A percentile compares a stretch with the other conserved stretches of the same genome.
These are phyloP conservation scores for Orthonychiurus folsomi DNA, from an alignment of 2,888 invertebrate species.

Conservation along the genomic window DNA sequence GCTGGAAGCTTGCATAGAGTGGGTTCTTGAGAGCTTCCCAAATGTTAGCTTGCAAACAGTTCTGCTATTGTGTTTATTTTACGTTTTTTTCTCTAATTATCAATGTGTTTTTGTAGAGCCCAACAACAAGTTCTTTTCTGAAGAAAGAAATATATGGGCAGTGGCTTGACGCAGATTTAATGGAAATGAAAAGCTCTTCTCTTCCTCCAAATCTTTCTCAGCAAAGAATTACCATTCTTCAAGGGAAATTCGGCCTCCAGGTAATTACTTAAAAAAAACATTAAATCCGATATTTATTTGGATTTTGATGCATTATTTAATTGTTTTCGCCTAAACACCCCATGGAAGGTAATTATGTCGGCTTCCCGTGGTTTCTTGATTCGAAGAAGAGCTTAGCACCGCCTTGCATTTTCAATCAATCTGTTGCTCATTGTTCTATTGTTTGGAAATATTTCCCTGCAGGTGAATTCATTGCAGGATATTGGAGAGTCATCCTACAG, in stretches of 20 bases:
- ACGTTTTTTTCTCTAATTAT: slow-evolving; percentile 1
- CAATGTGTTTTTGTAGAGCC: neutral
- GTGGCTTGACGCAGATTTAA: slow-evolving; percentile 58
- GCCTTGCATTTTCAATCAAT: too few species aligned
- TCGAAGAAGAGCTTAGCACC: too few species aligned
- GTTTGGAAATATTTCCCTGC: neutral
- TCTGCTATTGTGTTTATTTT: too few species aligned
- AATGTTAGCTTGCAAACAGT: too few species aligned
- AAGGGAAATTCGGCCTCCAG: slow-evolving; percentile 55
- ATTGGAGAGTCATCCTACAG: slow-evolving; percentile 56
- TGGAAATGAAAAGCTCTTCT: slow-evolving; percentile 55
- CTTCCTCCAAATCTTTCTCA: slow-evolving; percentile 52
- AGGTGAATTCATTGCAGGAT: slow-evolving; percentile 53
- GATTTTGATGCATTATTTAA: too few species aligned
- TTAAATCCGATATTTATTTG: too few species aligned
- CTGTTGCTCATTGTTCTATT: neutral
- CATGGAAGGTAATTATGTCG: too few species aligned
- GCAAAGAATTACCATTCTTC: slow-evolving; percentile 48
- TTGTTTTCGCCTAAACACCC: too few species aligned
- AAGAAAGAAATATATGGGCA: slow-evolving; percentile 44
- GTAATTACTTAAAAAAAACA: too few species aligned
- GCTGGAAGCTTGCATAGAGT: slow-evolving; percentile 29
- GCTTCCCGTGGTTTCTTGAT: too few species aligned
- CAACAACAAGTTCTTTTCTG: neutral
- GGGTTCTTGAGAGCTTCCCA: slow-evolving; percentile 25